A percentile compares a stretch with the other conserved stretches of the same genome.
Evolutionary conservation across 92 coral and sea anemone species (phyloP).

Genomic region (Epizoanthus scotinus): DNA sequence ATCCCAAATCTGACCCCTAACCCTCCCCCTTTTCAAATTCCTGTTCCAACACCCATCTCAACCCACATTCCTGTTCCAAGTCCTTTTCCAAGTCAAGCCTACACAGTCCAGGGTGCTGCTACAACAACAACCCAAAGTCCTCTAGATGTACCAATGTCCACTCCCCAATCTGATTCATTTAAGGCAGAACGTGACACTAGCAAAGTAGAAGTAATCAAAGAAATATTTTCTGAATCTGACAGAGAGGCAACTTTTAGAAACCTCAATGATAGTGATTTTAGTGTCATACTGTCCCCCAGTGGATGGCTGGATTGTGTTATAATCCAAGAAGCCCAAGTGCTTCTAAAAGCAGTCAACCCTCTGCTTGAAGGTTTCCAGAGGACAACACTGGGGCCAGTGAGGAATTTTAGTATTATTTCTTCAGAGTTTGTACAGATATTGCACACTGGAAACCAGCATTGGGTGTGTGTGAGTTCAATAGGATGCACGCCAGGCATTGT

Average conservation of each 20-base stretch:
- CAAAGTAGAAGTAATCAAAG: conserved; percentile 14
- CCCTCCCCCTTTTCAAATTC: too few species aligned
- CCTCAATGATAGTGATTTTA: conserved; percentile 32
- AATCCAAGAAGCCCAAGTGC: conserved; percentile 67
- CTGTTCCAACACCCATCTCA: not conserved
- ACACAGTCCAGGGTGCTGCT: too few species aligned
- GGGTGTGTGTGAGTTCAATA: conserved; percentile 66
- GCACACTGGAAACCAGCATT: conserved; percentile 62
- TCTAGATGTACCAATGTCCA: not conserved
- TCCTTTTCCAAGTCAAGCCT: not conserved
- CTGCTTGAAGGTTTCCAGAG: conserved; percentile 68
- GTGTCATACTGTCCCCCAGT: conserved; percentile 38
- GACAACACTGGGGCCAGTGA: conserved; percentile 67
- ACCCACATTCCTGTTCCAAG: conserved; percentile 19
- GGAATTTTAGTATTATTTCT: conserved; percentile 46
- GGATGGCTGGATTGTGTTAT: conserved; percentile 69
- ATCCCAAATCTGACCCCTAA: conserved; percentile 10
- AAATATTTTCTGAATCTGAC: conserved; percentile 19
- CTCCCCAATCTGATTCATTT: conserved; percentile 1
- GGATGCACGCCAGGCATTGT: conserved; percentile 47
- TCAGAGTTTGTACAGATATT: conserved; percentile 64
- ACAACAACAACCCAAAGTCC: too few species aligned
- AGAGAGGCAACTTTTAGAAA: conserved; percentile 15
- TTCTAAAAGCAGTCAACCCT: conserved; percentile 51
- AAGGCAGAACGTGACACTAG: too few species aligned